Percentiles rank a stretch among this genome's conserved stretches.
These are phyloP conservation scores for Melinaea menophilus DNA, from an alignment of 2,888 invertebrate species.

Conservation along the genomic window DNA sequence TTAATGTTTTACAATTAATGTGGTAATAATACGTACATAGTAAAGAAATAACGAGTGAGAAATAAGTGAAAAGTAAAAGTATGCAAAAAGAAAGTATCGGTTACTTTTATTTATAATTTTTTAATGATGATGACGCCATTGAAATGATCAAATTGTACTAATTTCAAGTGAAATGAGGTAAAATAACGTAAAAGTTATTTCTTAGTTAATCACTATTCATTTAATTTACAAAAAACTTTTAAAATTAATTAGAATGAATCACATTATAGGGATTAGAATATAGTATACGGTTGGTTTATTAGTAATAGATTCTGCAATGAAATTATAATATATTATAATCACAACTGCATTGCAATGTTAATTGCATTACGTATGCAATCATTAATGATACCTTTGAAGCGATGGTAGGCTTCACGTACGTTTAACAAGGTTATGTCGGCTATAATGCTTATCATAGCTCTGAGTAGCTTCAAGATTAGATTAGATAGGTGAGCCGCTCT, in stretches of 20 bases:
- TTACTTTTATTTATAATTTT: no score
- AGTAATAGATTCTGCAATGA: not conserved
- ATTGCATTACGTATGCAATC: slow-evolving; percentile 36
- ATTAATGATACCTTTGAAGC: slow-evolving; percentile 40
- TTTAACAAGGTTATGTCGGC: slow-evolving; percentile 36
- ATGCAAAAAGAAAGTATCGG: slow-evolving; percentile 51
- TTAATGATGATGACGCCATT: slow-evolving; percentile 42
- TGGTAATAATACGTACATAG: slow-evolving; percentile 47
- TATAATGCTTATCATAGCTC: slow-evolving; percentile 32
- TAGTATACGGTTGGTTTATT: slow-evolving; percentile 4
- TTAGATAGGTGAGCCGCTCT: slow-evolving; percentile 17
- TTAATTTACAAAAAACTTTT: no score
- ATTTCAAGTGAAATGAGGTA: slow-evolving; percentile 74
- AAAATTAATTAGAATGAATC: no score
- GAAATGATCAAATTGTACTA: slow-evolving; percentile 68
- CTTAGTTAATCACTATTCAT: slow-evolving; percentile 40
- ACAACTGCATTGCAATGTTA: slow-evolving; percentile 32
- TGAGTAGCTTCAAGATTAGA: slow-evolving; percentile 29
- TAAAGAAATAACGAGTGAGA: slow-evolving; percentile 52
- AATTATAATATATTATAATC: slow-evolving; percentile 14
- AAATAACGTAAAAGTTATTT: slow-evolving; percentile 57
- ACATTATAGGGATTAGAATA: not conserved
- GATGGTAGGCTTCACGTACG: slow-evolving; percentile 29
- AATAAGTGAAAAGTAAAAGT: slow-evolving; percentile 39
- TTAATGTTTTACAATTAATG: slow-evolving; percentile 15